Conservation (phyloP, 1,140 invertebrate genomes). For the Aradophagus sp. region DNA sequence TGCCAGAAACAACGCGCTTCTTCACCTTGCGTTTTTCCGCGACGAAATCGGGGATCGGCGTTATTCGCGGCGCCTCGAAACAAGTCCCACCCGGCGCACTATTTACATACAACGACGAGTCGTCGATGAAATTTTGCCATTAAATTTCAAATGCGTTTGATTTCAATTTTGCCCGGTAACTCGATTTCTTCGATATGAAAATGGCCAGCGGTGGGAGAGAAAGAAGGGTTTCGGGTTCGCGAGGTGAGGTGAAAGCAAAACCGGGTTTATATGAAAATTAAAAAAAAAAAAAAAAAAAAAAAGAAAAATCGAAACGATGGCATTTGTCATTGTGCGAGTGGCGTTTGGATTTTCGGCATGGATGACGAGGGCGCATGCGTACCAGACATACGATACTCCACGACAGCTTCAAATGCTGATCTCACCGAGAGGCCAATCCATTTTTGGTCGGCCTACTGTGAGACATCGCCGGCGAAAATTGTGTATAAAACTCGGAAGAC, state of each 20-base stretch:
- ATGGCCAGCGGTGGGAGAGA: too few species aligned
- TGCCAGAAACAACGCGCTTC: conserved; percentile 59
- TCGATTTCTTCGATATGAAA: conserved; percentile 2
- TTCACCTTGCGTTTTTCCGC: conserved; percentile 15
- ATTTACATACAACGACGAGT: not conserved
- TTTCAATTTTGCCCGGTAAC: not conserved
- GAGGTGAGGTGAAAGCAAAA: conserved; percentile 6
- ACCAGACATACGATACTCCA: conserved; percentile 53
- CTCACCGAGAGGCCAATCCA: conserved; percentile 54
- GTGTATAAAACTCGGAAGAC: conserved; percentile 38
- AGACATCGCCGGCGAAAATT: conserved; percentile 51
- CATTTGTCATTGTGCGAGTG: conserved; percentile 49
- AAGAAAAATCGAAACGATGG: conserved; percentile 35
- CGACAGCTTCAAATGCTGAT: conserved; percentile 52
- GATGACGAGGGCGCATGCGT: conserved; percentile 42
- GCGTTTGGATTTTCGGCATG: conserved; percentile 34
- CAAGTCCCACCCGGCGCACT: too few species aligned
- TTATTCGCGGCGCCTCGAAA: too few species aligned
- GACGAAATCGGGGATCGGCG: too few species aligned
- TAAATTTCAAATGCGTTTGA: not conserved
- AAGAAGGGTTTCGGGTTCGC: not conserved
- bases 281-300: too few species aligned
- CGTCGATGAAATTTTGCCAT: not conserved
- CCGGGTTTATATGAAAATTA: conserved; percentile 4
- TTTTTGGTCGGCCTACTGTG: conserved; percentile 51